A percentile compares a stretch with the other conserved stretches of the same genome.
These are phyloP conservation scores for Austrofundulus limnaeus DNA, from an alignment of 2,113 vertebrate species.

Conservation along the genomic window DNA sequence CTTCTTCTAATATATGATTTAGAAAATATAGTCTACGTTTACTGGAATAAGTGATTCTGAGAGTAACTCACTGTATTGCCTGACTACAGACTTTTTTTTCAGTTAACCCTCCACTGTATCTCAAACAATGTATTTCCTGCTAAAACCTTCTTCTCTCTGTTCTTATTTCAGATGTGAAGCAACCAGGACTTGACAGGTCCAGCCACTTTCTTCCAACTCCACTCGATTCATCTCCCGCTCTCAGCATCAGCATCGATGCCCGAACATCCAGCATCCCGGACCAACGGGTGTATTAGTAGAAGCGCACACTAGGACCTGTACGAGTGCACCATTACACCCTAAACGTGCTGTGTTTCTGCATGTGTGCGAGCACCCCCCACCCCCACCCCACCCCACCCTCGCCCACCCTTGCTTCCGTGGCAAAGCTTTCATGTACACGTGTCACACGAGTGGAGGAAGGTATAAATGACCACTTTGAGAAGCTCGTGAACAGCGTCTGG, in stretches of 20 bases:
- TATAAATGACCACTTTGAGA: slow-evolving; percentile 15
- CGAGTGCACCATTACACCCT: slow-evolving; percentile 45
- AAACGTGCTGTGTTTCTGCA: slow-evolving; percentile 36
- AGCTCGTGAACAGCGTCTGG: slow-evolving; percentile 4
- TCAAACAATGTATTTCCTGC: not conserved
- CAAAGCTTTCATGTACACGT: slow-evolving; percentile 24
- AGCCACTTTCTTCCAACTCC: slow-evolving; percentile 13
- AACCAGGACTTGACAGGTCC: slow-evolving; percentile 65
- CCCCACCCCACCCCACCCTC: too few relatives aligned
- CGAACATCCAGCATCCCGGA: slow-evolving; percentile 31
- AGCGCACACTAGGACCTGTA: slow-evolving; percentile 34
- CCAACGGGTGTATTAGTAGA: slow-evolving; percentile 31
- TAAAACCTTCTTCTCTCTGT: slow-evolving; percentile 22
- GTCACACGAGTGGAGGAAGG: slow-evolving; percentile 29
- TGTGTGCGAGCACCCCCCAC: slow-evolving; percentile 35
- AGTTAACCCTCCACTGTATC: not conserved
- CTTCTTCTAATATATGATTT: not conserved
- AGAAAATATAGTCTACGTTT: not conserved
- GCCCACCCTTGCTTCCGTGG: slow-evolving; percentile 23
- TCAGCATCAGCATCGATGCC: slow-evolving; percentile 36
- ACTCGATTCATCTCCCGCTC: slow-evolving; percentile 38
- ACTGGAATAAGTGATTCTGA: not conserved
- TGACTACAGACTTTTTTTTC: too few relatives aligned
- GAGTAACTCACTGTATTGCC: not conserved
- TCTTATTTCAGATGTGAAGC: slow-evolving; percentile 75